Evolutionary conservation across 30 jellyfish, hydroid and myxozoan genomes (phyloP), one percentile per base, ranked within the genome.

Genomic region (Aurelia aurita complex sp. Pacific): DNA sequence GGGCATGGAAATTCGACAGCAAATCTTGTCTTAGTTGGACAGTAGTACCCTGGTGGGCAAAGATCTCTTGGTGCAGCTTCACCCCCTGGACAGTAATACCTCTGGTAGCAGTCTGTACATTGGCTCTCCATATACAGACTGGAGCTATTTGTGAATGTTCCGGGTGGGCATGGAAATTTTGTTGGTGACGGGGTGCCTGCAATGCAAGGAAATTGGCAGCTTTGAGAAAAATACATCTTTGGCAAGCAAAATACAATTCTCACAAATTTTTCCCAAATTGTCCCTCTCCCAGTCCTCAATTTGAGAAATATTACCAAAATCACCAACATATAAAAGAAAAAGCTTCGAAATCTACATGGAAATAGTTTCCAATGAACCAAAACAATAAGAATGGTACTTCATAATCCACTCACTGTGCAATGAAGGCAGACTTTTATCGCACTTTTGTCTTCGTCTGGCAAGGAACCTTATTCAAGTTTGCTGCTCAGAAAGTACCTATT

Each of bases 91-190:
- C 99, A 94, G 88, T 94, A 94, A 74, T 83, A 85, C 34, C 71
- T 68, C 54, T 85, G 91, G 38, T 89, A 95, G 77, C 99, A 94
- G 63, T 63, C 87, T 11, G 99, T 94, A 66, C 99, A 94, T 80
- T 94, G 97, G 66, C 87, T 80, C 42, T 80, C 97, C 79, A 79
- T 79, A 57, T 74, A 87, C 8, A 94, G 84, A 35, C 83, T 69
- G 1, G 97, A 74, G 67, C 97, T 89, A 72, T 79, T 94, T 2
- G 97, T 87, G 87, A 81, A 94, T 1, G 97, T 94, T n/a, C 99
- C 99, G 7, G 99, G 92, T 4, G 99, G 99, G 79, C 99, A 94
- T 19, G 97, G 97, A 43, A 50, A 92, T 64, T 92, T 92, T 11
- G 97, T 87, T 35, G 98, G 98, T 40, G 97, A 87, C 32, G 98